Conservation (phyloP, 2,113 vertebrate species). For the Apteryx mantelli region DNA sequence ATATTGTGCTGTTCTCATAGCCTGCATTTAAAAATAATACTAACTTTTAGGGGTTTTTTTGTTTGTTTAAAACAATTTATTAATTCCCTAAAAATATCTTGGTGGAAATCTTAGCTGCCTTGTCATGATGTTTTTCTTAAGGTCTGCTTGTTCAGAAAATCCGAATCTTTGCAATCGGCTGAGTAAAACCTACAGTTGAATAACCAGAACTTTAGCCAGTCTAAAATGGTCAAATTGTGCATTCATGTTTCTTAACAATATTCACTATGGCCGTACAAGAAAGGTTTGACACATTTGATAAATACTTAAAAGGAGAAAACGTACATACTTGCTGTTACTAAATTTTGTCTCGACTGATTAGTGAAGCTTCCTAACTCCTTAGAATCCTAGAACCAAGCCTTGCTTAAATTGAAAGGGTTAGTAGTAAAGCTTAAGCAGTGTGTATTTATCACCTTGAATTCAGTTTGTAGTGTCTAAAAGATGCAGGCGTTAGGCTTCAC, state of each 20-base stretch:
- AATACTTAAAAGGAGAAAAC: not conserved
- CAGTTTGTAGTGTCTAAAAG: not conserved
- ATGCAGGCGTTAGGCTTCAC: not conserved
- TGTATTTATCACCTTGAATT: not conserved
- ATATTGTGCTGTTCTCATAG: not conserved
- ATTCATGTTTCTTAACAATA: not conserved
- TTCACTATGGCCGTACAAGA: not conserved
- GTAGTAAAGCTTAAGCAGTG: not conserved
- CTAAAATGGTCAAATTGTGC: not conserved
- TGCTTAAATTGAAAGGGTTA: not conserved
- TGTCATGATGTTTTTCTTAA: not conserved
- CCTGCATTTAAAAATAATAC: not conserved
- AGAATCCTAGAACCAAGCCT: not conserved
- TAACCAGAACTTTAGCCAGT: not conserved
- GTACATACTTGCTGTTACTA: not conserved
- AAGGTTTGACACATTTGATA: not conserved
- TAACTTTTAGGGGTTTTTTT: not conserved
- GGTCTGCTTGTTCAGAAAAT: not conserved
- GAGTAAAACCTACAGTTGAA: not conserved
- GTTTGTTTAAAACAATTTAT: not conserved
- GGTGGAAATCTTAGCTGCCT: not conserved
- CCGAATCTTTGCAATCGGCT: not conserved
- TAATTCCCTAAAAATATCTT: not conserved
- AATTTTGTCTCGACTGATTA: not conserved
- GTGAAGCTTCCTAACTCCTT: not conserved